A percentile compares a stretch with the other conserved stretches of the same genome.
Conservation (phyloP, 2,797 vertebrate genomes). For the Coilia nasus region DNA sequence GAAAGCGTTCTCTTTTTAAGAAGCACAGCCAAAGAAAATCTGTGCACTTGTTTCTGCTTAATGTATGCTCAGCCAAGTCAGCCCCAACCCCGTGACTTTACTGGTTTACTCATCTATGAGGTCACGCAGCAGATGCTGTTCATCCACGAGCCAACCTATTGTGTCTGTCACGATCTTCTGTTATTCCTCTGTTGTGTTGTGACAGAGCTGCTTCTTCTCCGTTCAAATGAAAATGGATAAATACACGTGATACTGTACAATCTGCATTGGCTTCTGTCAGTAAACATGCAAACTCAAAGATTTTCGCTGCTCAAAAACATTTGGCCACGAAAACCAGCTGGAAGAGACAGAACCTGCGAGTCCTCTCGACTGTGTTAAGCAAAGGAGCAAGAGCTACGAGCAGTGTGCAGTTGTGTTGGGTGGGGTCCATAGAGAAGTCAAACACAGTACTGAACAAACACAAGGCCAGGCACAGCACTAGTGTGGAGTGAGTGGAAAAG, state of each 20-base stretch:
- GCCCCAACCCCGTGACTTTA: neutral
- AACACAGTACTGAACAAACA: slow-evolving; percentile 5
- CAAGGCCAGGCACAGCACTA: neutral
- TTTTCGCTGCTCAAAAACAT: neutral
- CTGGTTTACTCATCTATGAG: slow-evolving; percentile 4
- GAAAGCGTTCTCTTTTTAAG: neutral
- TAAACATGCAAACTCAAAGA: neutral
- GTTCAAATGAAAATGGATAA: neutral
- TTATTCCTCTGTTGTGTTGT: neutral
- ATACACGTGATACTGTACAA: neutral
- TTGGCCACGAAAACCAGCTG: neutral
- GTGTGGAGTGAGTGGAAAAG: neutral
- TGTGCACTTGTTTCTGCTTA: slow-evolving; percentile 16
- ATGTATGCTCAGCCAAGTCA: neutral
- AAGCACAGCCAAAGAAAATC: neutral
- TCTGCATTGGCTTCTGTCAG: slow-evolving; percentile 5
- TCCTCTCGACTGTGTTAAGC: neutral
- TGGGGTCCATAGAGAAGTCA: neutral
- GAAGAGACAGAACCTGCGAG: neutral
- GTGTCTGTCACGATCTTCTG: slow-evolving; percentile 3
- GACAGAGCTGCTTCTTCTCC: neutral
- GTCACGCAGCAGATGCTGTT: slow-evolving; percentile 1
- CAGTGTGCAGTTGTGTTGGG: neutral
- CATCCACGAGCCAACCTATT: neutral
- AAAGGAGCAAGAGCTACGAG: neutral